Conservation (phyloP, 1,140 invertebrate species). For the Lordiphosa clarofinis region DNA sequence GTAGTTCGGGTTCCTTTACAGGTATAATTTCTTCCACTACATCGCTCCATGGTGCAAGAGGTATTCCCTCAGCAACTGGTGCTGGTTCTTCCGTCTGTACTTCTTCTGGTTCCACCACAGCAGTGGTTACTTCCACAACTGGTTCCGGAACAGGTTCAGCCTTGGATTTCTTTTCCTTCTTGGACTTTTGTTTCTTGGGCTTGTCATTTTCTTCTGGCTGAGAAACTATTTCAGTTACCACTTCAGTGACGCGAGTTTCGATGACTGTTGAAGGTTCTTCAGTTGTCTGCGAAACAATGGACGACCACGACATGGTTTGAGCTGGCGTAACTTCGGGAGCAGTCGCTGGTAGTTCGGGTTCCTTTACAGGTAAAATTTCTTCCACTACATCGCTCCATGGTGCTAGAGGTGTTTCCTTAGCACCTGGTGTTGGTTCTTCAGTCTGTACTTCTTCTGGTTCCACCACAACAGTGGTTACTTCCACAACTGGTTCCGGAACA, state of each 20-base stretch:
- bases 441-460: neutral
- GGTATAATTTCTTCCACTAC: neutral
- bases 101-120: neutral
- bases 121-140: neutral
- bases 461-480: neutral
- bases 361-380: neutral
- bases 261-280: neutral
- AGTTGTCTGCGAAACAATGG: conserved; percentile 7
- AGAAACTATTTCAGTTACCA: neutral
- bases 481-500: conserved; percentile 2
- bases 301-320: neutral
- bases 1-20: neutral
- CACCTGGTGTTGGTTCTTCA: neutral
- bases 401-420: conserved; percentile 3
- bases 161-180: conserved; percentile 14
- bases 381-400: neutral
- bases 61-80: neutral
- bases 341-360: neutral
- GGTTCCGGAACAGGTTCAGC: neutral
- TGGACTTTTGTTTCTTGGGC: conserved; percentile 24
- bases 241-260: neutral
- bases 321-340: neutral
- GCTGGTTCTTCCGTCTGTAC: neutral
- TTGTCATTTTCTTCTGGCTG: conserved; percentile 18
- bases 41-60: conserved; percentile 1